Evolutionary conservation across 2,797 vertebrate genomes (phyloP).

Genomic region (Okamejei kenojei): DNA sequence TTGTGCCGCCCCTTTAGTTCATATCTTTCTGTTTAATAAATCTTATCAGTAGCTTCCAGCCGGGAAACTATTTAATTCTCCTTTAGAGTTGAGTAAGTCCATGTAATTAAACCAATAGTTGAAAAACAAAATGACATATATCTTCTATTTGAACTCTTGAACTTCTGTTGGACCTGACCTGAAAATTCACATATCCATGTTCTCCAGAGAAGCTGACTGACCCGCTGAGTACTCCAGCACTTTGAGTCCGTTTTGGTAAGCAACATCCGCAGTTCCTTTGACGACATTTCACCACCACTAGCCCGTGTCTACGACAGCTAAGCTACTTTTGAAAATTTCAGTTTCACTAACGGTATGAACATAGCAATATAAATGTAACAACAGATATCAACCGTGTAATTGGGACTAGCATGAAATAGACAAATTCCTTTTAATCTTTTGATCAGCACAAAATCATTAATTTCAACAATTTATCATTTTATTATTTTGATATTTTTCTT

Average conservation of each 20-base stretch:
- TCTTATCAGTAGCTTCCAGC: neutral
- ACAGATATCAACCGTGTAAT: neutral
- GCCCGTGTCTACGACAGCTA: too few relatives aligned
- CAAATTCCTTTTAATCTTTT: neutral
- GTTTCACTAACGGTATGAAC: too few relatives aligned
- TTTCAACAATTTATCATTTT: neutral
- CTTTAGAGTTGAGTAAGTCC: neutral
- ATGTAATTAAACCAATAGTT: neutral
- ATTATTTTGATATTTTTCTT: neutral
- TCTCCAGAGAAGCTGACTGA: too few relatives aligned
- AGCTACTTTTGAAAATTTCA: neutral
- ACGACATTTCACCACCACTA: too few relatives aligned
- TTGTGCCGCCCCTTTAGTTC: too few relatives aligned
- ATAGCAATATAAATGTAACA: too few relatives aligned
- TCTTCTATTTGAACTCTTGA: neutral
- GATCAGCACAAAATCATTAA: neutral
- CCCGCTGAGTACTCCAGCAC: neutral
- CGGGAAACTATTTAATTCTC: too few relatives aligned
- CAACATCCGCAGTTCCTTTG: too few relatives aligned
- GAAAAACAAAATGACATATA: neutral
- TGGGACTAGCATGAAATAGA: neutral
- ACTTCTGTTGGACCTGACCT: too few relatives aligned
- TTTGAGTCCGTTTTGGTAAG: neutral
- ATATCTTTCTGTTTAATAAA: too few relatives aligned
- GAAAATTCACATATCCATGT: too few relatives aligned